Percentiles rank a stretch among this genome's conserved stretches.
Evolutionary conservation across 2,888 invertebrate species (phyloP).

Genomic region (Platynereis dumerilii): DNA sequence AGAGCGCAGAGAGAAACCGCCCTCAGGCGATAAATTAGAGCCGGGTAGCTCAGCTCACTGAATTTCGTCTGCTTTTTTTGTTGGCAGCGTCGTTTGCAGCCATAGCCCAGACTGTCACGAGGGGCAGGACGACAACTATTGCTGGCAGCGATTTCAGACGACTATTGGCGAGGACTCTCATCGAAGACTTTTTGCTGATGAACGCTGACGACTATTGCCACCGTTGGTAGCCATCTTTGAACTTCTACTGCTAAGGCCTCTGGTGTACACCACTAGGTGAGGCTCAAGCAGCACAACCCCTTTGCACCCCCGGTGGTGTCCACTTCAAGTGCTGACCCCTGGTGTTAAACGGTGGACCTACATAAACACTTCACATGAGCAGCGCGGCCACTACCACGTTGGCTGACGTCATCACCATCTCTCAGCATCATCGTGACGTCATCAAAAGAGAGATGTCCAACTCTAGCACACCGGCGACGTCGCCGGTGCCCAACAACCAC

Average conservation of each 20-base stretch:
- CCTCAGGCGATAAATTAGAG: slow-evolving; percentile 20
- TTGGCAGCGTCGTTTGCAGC: no score
- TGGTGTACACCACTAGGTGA: no score
- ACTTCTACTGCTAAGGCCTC: no score
- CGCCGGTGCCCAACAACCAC: slow-evolving; percentile 67
- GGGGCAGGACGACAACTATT: no score
- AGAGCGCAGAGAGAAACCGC: slow-evolving; percentile 13
- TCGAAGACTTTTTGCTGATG: no score
- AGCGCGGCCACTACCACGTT: not conserved
- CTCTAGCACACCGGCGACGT: slow-evolving; percentile 39
- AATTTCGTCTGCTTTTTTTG: not conserved
- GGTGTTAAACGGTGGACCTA: not conserved
- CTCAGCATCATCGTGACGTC: not conserved
- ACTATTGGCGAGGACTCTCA: no score
- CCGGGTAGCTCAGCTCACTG: not conserved
- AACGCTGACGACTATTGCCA: no score
- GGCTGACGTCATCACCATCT: slow-evolving; percentile 7
- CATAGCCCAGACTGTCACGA: no score
- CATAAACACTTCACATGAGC: not conserved
- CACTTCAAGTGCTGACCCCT: not conserved
- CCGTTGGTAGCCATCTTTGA: no score
- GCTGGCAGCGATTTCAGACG: no score
- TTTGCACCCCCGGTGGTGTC: no score
- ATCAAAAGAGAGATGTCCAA: slow-evolving; percentile 2
- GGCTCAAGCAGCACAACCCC: no score